Evolutionary conservation across 2,797 vertebrate genomes (phyloP).

Genomic region (Anolis apletophallus): DNA sequence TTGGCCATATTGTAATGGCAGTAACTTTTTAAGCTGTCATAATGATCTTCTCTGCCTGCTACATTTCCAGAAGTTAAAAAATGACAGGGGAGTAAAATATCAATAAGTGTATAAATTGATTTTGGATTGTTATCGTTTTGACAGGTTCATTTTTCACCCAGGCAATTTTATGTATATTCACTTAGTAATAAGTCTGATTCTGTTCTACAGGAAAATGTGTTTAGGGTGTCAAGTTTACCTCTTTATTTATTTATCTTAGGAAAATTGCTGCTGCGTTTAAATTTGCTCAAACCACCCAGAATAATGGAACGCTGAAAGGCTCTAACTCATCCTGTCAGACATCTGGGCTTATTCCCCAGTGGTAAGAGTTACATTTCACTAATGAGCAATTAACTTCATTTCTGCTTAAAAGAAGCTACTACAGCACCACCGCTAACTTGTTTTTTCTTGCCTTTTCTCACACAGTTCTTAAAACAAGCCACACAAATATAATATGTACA

Average conservation of each 20-base stretch:
- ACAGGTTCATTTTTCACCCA: background rate
- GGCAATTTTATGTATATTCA: background rate
- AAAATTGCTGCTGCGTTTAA: constrained; percentile 98
- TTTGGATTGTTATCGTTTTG: constrained; percentile 14
- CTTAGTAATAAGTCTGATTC: background rate
- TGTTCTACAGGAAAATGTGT: background rate
- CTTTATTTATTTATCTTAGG: constrained; percentile 75
- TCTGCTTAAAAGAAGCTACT: no score
- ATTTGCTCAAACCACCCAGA: constrained; percentile 94
- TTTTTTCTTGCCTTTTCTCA: no score
- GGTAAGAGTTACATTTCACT: constrained; percentile 82
- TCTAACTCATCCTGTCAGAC: constrained; percentile 90
- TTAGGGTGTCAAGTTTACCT: background rate
- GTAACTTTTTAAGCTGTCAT: constrained; percentile 37
- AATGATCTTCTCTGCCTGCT: constrained; percentile 21
- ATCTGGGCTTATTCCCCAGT: constrained; percentile 92
- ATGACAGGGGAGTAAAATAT: background rate
- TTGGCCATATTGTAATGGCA: background rate
- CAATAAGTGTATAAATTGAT: constrained; percentile 6
- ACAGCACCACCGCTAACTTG: no score
- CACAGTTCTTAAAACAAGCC: no score
- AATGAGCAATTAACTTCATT: background rate
- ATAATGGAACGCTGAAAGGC: constrained; percentile 95
- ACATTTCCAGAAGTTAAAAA: constrained; percentile 7
- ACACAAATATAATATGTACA: no score